Base-by-base conservation (phyloP, 2,113 vertebrate species). In the Oncorhynchus gorbuscha region DNA sequence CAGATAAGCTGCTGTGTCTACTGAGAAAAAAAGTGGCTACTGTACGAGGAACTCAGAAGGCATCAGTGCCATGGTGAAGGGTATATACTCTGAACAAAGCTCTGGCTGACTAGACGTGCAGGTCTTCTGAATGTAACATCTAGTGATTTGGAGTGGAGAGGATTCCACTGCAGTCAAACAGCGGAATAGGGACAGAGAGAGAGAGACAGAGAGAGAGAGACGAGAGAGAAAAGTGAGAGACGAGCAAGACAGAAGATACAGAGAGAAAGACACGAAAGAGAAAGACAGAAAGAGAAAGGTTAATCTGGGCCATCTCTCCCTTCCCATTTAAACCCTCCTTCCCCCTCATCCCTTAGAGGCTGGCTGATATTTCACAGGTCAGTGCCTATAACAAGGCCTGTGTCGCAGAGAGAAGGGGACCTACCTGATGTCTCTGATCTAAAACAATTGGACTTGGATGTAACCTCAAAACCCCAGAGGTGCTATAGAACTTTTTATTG, bases 351-450 rank as follows among this genome's bases (percentile, higher is more conserved):
- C 22, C 24, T 55, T 84, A 84, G 12, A 83, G 87, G 79, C 85
- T 74, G 76, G 77, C 78, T 90, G 88, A 86, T 92, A 90, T 93
- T 94, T 93, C 87, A 93, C 92, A 92, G 92, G 93, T 93, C 93
- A 93, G 80, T 79, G 85, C 81, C 73, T 85, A 85, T 91, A 91
- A 90, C 89, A 89, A 89, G 77, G 84, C 83, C 76, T 71, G 32
- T 35, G 86, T 55, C 83, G 89, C 83, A 84, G 82, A 82, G 80
- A 76, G 69, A 85, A 87, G 49, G 49, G 49, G 86, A 91, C 88
- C 83, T 83, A 87, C 88, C 89, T 90, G 87, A 92, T 92, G 89
- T 89, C 83, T 88, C 76, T 90, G 87, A 93, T 90, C 91, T 92
- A 90, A 91, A 78, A 65, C 83, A 88, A 89, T 88, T 89, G 87